phyloP scores from a whole-genome alignment of 2,797 vertebrate species.

The Rhinatrema bivittatum region DNA sequence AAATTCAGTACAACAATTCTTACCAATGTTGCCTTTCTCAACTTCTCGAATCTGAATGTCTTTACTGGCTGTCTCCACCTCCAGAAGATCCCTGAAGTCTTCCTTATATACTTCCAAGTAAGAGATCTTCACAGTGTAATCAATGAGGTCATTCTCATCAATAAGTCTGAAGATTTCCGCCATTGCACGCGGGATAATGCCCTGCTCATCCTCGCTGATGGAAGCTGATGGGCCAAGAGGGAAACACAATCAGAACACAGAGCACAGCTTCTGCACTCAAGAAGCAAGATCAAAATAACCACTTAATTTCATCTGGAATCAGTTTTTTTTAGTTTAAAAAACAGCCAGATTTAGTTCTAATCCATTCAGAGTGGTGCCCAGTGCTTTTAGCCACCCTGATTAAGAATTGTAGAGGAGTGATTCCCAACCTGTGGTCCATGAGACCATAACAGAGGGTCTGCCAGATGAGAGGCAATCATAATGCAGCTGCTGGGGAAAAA shows the following conservation, averaged over 20 bases:
- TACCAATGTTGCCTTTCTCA: constrained; percentile 88
- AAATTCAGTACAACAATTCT: constrained; percentile 3
- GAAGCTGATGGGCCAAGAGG: constrained; percentile 66
- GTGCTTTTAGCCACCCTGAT: too few relatives aligned
- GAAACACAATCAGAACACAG: fast-evolving
- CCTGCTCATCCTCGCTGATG: constrained; percentile 87
- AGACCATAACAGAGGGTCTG: too few relatives aligned
- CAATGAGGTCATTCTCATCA: constrained; percentile 86
- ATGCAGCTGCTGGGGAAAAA: too few relatives aligned
- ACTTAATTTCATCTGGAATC: too few relatives aligned
- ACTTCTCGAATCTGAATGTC: constrained; percentile 92
- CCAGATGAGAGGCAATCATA: too few relatives aligned
- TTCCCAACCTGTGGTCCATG: too few relatives aligned
- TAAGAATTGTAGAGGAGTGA: too few relatives aligned
- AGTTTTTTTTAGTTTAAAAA: too few relatives aligned
- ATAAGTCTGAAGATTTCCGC: constrained; percentile 91
- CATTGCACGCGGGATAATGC: constrained; percentile 87
- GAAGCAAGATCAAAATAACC: not conserved
- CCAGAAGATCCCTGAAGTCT: constrained; percentile 89
- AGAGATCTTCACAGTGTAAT: constrained; percentile 84
- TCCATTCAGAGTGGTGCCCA: too few relatives aligned
- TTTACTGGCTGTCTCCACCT: constrained; percentile 88
- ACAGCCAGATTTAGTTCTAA: too few relatives aligned
- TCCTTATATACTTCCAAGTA: constrained; percentile 97
- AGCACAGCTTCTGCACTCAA: fast-evolving